A percentile compares a stretch with the other conserved stretches of the same genome.
Evolutionary conservation across 1,140 invertebrate species (phyloP).

Genomic region (Drosophila parvula): DNA sequence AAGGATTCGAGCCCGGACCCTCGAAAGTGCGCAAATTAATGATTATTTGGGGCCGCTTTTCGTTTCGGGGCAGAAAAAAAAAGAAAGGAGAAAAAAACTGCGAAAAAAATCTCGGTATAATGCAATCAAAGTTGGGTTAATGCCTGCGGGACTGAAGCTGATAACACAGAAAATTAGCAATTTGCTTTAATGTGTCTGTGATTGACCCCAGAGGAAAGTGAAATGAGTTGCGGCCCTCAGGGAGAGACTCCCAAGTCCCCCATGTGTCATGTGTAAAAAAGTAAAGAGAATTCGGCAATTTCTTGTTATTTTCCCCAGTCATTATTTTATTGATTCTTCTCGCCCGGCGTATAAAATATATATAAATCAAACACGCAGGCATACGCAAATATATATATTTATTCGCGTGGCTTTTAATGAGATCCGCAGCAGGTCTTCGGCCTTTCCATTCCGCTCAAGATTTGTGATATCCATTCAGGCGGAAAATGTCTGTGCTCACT

Average conservation of each 20-base stretch:
- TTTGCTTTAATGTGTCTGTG: conserved; percentile 73
- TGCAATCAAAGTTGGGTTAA: conserved; percentile 74
- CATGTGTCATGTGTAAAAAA: conserved; percentile 19
- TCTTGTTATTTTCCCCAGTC: conserved; percentile 15
- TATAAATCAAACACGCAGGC: conserved; percentile 28
- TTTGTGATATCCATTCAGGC: conserved; percentile 61
- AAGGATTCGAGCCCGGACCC: conserved; percentile 14
- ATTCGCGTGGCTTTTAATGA: conserved; percentile 40
- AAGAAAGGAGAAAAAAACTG: too few species aligned
- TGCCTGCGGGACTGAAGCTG: conserved; percentile 43
- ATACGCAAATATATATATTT: conserved; percentile 22
- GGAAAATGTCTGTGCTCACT: conserved; percentile 65
- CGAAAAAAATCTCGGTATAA: conserved; percentile 64
- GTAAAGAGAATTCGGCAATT: not conserved
- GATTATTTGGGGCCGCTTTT: conserved; percentile 61
- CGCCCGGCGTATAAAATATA: conserved; percentile 4
- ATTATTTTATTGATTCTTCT: conserved; percentile 60
- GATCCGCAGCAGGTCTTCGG: conserved; percentile 20
- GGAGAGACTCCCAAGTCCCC: conserved; percentile 15
- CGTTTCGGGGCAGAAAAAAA: conserved; percentile 7
- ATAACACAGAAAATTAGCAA: conserved; percentile 67
- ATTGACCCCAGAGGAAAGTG: conserved; percentile 60
- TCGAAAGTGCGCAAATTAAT: conserved; percentile 69
- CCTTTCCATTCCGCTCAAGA: conserved; percentile 34
- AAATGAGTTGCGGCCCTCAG: conserved; percentile 1